These are phyloP conservation scores for Netelia inedita DNA, from an alignment of 2,888 invertebrate species.

Conservation along the genomic window DNA sequence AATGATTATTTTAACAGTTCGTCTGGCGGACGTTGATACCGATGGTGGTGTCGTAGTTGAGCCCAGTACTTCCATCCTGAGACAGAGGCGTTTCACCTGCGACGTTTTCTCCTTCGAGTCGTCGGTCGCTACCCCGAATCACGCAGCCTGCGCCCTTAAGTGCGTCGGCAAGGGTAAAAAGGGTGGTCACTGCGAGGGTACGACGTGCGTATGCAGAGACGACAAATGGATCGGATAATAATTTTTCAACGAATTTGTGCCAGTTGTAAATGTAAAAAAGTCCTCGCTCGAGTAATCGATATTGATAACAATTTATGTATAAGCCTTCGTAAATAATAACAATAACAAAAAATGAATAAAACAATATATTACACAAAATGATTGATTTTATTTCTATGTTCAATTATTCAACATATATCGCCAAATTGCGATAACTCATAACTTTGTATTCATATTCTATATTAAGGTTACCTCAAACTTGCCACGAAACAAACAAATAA, in stretches of 20 bases:
- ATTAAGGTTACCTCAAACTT: too few species aligned
- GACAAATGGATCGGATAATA: constrained; percentile 32
- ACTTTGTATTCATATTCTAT: too few species aligned
- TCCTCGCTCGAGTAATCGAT: not conserved
- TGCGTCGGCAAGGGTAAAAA: constrained; percentile 70
- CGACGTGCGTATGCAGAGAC: constrained; percentile 72
- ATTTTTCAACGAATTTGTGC: not conserved
- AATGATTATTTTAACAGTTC: constrained; percentile 16
- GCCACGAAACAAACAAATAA: not conserved
- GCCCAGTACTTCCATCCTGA: not conserved
- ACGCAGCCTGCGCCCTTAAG: constrained; percentile 72
- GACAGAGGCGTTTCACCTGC: constrained; percentile 71
- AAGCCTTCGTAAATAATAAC: not conserved
- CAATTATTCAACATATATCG: too few species aligned
- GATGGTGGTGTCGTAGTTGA: constrained; percentile 1
- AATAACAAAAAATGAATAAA: not conserved
- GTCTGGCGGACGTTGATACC: constrained; percentile 35
- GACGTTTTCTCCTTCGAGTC: constrained; percentile 73
- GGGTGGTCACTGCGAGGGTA: constrained; percentile 72
- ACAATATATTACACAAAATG: not conserved
- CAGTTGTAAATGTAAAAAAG: not conserved
- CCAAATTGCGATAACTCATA: too few species aligned
- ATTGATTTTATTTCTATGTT: not conserved
- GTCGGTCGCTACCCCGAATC: constrained; percentile 68
- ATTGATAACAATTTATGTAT: not conserved